Percentiles rank a stretch among this genome's conserved stretches.
These are phyloP conservation scores for Forbesichthys papilliferus DNA, from an alignment of 2,113 vertebrate genomes.

Conservation along the genomic window DNA sequence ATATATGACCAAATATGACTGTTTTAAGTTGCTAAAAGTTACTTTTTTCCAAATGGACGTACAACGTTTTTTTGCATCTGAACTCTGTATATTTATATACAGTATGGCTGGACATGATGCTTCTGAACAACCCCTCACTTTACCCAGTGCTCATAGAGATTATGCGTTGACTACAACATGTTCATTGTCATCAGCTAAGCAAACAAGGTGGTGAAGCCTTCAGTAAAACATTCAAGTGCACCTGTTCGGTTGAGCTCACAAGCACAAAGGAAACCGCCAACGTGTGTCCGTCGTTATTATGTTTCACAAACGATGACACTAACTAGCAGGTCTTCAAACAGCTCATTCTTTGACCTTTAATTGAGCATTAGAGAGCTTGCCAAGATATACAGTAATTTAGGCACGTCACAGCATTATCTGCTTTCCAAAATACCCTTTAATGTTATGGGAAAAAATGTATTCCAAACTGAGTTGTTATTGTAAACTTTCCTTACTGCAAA, in stretches of 20 bases:
- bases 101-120: too few relatives aligned
- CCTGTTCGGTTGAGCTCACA: constrained; percentile 39
- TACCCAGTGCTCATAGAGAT: constrained; percentile 8
- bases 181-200: constrained; percentile 34
- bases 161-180: constrained; percentile 26
- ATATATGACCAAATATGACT: too few relatives aligned
- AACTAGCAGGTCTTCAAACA: not conserved
- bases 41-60: too few relatives aligned
- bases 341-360: constrained; percentile 12
- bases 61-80: too few relatives aligned
- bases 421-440: not conserved
- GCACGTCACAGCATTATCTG: not conserved
- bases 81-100: too few relatives aligned
- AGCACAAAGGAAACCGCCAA: constrained; percentile 26
- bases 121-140: too few relatives aligned
- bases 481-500: not conserved
- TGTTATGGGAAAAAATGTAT: constrained; percentile 3
- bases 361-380: not conserved
- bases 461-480: not conserved
- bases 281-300: constrained; percentile 23
- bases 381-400: not conserved
- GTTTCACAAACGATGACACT: constrained; percentile 25
- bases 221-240: constrained; percentile 21
- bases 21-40: too few relatives aligned
- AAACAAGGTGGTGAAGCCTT: not conserved